Evolutionary conservation across 2,888 invertebrate species (phyloP).

Genomic region (Smittia aterrima): DNA sequence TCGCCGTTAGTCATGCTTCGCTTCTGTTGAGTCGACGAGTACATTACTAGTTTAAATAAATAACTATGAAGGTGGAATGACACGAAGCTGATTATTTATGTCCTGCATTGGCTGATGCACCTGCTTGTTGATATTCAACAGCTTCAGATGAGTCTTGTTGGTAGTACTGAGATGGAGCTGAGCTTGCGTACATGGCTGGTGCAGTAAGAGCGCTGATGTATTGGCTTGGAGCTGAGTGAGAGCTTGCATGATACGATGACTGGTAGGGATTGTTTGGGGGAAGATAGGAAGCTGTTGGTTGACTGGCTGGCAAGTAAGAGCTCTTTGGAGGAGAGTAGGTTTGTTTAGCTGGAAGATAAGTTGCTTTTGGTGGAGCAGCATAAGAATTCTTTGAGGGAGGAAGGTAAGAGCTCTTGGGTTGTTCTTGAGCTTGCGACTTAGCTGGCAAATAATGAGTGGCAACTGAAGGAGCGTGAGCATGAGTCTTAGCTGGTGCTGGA

Average conservation of each 20-base stretch:
- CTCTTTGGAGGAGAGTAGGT: constrained; percentile 15
- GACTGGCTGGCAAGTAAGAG: background rate
- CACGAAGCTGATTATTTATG: constrained; percentile 24
- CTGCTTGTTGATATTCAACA: background rate
- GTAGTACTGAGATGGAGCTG: background rate
- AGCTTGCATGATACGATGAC: background rate
- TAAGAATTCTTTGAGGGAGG: constrained; percentile 15
- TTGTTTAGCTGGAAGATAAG: constrained; percentile 18
- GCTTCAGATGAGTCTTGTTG: background rate
- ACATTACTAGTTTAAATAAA: too few species aligned
- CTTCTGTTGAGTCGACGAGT: too few species aligned
- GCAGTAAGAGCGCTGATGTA: background rate
- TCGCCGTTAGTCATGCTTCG: too few species aligned
- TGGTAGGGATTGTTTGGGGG: constrained; percentile 17
- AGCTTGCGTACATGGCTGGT: too few species aligned
- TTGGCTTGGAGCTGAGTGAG: background rate
- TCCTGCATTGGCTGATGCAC: background rate
- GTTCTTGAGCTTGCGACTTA: background rate
- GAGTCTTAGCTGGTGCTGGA: background rate
- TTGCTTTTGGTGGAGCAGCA: constrained; percentile 8
- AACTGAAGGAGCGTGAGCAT: background rate
- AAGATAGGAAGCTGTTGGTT: constrained; percentile 26
- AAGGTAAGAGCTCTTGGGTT: background rate
- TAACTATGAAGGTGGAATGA: too few species aligned
- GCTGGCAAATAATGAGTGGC: constrained; percentile 13